A percentile compares a stretch with the other conserved stretches of the same genome.
Evolutionary conservation across 2,113 vertebrate species (phyloP).

Genomic region (Proteles cristata): DNA sequence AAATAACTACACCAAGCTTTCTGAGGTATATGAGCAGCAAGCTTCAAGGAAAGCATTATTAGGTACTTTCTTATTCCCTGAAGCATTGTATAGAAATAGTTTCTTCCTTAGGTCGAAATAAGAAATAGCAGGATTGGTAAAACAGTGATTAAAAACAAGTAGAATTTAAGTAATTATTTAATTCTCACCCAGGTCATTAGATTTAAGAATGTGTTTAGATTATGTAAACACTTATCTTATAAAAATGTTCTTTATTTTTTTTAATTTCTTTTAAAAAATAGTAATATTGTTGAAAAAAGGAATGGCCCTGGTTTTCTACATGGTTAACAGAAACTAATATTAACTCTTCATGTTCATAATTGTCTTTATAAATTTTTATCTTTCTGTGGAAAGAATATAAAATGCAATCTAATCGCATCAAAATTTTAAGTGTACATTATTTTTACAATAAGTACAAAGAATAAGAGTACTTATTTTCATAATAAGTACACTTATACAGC

Average conservation of each 20-base stretch:
- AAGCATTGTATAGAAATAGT: background rate
- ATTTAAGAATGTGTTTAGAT: conserved; percentile 21
- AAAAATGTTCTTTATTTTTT: background rate
- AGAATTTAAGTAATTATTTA: background rate
- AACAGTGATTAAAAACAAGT: background rate
- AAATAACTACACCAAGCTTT: background rate
- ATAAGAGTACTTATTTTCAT: background rate
- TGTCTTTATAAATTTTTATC: background rate
- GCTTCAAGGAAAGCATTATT: background rate
- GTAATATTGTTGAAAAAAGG: background rate
- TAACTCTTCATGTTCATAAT: background rate
- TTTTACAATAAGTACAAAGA: background rate
- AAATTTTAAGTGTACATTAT: background rate
- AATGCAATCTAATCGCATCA: background rate
- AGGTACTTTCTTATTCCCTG: background rate
- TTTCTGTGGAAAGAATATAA: background rate
- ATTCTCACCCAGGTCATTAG: background rate
- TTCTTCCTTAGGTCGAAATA: background rate
- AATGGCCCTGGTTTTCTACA: background rate
- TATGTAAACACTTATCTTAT: background rate
- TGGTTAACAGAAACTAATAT: background rate
- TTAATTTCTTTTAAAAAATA: background rate
- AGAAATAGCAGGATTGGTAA: background rate
- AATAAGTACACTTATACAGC: background rate
- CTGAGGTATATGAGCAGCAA: background rate